Conservation (phyloP, 2,797 vertebrate species). For the Mus caroli region DNA sequence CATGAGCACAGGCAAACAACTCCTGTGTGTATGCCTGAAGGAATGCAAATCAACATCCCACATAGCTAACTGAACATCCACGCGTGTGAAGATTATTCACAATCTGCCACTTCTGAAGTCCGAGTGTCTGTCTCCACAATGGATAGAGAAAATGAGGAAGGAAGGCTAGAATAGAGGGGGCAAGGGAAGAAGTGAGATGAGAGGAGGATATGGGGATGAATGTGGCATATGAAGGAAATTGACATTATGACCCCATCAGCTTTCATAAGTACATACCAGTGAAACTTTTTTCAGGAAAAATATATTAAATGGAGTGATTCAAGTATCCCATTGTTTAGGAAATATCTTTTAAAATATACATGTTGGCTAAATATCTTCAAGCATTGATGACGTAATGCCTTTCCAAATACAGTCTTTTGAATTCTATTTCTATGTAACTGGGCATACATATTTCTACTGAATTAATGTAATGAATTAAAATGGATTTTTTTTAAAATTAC, state of each 20-base stretch:
- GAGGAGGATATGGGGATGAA: neutral
- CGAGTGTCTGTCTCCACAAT: neutral
- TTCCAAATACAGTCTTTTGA: constrained; percentile 3
- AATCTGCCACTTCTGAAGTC: neutral
- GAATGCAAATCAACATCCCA: neutral
- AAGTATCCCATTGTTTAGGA: neutral
- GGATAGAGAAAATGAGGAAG: neutral
- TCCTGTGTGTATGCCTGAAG: neutral
- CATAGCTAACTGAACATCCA: neutral
- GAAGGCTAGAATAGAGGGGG: neutral
- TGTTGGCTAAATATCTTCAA: neutral
- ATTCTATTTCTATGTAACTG: constrained; percentile 22
- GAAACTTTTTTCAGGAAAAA: neutral
- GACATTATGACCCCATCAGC: neutral
- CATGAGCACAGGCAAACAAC: neutral
- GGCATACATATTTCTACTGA: neutral
- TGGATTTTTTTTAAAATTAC: neutral
- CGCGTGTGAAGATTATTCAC: neutral
- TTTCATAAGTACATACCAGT: neutral
- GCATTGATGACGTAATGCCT: neutral
- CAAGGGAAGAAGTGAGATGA: neutral
- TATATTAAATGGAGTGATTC: neutral
- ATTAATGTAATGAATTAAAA: constrained; percentile 31
- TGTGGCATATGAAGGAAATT: neutral
- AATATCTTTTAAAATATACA: neutral